phyloP scores from a whole-genome alignment of 2,797 vertebrate species.

The Bradypodion pumilum region DNA sequence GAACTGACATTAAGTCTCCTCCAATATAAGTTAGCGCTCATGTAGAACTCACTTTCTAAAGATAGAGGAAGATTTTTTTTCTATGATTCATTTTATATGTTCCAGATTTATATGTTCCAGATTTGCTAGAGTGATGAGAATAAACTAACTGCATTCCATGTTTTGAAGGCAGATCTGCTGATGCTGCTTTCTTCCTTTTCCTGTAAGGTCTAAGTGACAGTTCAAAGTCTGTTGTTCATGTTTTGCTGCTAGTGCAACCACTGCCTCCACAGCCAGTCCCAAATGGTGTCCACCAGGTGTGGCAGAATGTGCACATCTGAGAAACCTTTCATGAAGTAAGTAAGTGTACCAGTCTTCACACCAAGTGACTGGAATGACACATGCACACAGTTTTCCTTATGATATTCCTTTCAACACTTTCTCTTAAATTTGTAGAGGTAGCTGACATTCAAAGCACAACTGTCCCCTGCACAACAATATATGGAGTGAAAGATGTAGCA shows the following conservation, averaged over 20 bases:
- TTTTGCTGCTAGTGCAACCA: not conserved
- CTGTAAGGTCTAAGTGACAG: conserved; percentile 32
- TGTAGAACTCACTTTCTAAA: conserved; percentile 44
- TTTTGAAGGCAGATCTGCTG: conserved; percentile 15
- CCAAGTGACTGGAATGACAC: too few species aligned
- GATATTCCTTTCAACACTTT: too few species aligned
- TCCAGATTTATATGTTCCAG: fast-evolving
- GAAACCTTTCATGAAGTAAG: too few species aligned
- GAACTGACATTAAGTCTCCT: conserved; percentile 16
- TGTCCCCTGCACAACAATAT: too few species aligned
- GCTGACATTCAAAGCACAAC: too few species aligned
- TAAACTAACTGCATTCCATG: not conserved
- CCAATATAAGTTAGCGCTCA: conserved; percentile 7
- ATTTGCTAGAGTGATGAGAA: not conserved
- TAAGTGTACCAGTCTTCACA: too few species aligned
- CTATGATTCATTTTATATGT: not conserved
- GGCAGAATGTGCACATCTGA: too few species aligned
- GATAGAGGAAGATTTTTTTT: not conserved
- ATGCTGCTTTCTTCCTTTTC: conserved; percentile 21
- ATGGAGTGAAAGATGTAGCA: too few species aligned
- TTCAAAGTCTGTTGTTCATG: not conserved
- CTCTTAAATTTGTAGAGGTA: too few species aligned
- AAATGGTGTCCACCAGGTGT: not conserved
- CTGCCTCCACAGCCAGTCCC: not conserved
- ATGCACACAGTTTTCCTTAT: too few species aligned